Evolutionary conservation across 2,797 vertebrate species (phyloP), one percentile per base, ranked within the genome.

Genomic region (Trachurus trachurus): DNA sequence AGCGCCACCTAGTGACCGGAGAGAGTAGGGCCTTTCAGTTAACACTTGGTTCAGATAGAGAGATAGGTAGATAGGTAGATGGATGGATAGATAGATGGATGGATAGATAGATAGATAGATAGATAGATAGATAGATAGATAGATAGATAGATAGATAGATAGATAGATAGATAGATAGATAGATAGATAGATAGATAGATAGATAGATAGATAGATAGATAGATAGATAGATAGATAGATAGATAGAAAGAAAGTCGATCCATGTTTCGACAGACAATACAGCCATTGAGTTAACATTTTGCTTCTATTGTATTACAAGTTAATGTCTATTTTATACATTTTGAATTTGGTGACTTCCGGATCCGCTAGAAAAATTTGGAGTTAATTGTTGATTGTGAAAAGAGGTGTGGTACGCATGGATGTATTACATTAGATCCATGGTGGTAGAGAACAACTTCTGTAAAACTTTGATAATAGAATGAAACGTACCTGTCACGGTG

Each of bases 401-500:
- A n/a, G n/a, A n/a, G n/a, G n/a, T n/a, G n/a, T n/a, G n/a, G n/a
- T n/a, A n/a, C n/a, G n/a, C n/a, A n/a, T 26, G 26, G 26, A 26
- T 26, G 26, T 26, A 26, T 26, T 26, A 26, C 3, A 26, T 26
- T 26, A 26, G 26, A 26, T 26, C 26, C 26, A 26, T 26, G 26
- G 26, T 26, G 26, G 26, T 26, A 26, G 26, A 52, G 13, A 63
- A 19, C 8, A 31, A 50, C 26, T 26, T 13, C 19, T 39, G 13
- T 31, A 22, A 65, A 31, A 26, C n/a, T 9, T 2, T 21, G 16
- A 22, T 39, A 29, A 2, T 40, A n/a, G 13, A 31, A 19, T 4
- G 9, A 19, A 17, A 1, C 63, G 1, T 89, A 99, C 98, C 98
- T 95, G 97, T 94, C 70, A 99, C 98, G 2, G 94, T 97, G 82